Conservation (phyloP, 2,888 invertebrate genomes). For the Eledona agricola region DNA sequence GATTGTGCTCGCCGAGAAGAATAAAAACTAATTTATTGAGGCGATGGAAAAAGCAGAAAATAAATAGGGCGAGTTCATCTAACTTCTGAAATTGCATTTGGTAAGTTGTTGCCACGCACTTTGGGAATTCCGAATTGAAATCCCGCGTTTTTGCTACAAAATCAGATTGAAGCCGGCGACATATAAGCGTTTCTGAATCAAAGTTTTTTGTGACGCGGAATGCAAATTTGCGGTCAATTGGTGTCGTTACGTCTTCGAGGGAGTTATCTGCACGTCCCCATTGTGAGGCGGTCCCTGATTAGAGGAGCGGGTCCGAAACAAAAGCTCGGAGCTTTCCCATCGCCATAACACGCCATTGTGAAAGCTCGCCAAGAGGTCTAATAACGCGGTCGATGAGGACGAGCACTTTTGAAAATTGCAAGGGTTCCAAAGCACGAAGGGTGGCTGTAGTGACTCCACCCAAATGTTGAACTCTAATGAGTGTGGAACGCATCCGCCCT, state of each 20-base stretch:
- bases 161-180: too few relatives aligned
- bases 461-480: slow-evolving; percentile 54
- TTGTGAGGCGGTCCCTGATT: slow-evolving; percentile 31
- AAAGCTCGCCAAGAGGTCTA: slow-evolving; percentile 14
- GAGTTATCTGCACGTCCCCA: slow-evolving; percentile 22
- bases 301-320: slow-evolving; percentile 31
- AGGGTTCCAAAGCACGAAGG: slow-evolving; percentile 39
- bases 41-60: slow-evolving; percentile 2
- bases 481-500: slow-evolving; percentile 56
- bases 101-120: too few relatives aligned
- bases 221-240: too few relatives aligned
- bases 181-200: too few relatives aligned
- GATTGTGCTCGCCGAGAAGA: not conserved
- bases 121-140: too few relatives aligned
- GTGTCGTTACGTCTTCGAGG: slow-evolving; percentile 21
- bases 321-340: slow-evolving; percentile 25
- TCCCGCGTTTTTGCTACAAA: too few relatives aligned
- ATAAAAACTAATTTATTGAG: slow-evolving; percentile 7
- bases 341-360: slow-evolving; percentile 29
- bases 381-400: slow-evolving; percentile 25
- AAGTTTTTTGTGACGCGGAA: too few relatives aligned
- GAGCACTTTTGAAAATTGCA: slow-evolving; percentile 43
- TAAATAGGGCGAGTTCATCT: slow-evolving; percentile 11
- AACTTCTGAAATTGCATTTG: slow-evolving; percentile 18
- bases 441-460: slow-evolving; percentile 51